Conservation (phyloP, 2,797 vertebrate genomes). For the Cryptoprocta ferox region DNA sequence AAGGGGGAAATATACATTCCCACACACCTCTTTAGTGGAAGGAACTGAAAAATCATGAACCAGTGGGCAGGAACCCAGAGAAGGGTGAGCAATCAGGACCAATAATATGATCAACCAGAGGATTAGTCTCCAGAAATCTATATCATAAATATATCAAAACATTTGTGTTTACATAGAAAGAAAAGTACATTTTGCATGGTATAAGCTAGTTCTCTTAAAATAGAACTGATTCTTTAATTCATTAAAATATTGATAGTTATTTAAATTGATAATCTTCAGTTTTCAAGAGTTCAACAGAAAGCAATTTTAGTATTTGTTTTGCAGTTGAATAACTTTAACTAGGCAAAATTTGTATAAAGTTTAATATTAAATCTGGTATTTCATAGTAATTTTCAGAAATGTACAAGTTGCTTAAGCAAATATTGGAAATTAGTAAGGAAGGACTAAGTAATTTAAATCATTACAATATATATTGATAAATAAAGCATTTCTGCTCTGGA, state of each 20-base stretch:
- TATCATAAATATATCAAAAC: not conserved
- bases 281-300: not conserved
- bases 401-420: not conserved
- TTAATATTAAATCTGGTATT: not conserved
- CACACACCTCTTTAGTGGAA: not conserved
- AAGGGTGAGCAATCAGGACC: rapidly evolving
- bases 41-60: not conserved
- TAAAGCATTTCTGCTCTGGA: not conserved
- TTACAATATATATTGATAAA: not conserved
- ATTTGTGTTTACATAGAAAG: not conserved
- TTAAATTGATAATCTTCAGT: not conserved
- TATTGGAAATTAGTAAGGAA: not conserved
- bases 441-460: not conserved
- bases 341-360: not conserved
- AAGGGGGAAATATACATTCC: rapidly evolving
- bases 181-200: not conserved
- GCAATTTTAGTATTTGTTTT: not conserved
- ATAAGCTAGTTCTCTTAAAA: not conserved
- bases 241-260: not conserved
- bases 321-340: not conserved
- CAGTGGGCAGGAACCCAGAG: not conserved
- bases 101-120: not conserved
- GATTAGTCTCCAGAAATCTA: not conserved
- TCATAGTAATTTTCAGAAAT: not conserved
- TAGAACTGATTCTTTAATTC: not conserved